Evolutionary conservation across 2,888 invertebrate genomes (phyloP).

Genomic region (Agonopterix heracliana): DNA sequence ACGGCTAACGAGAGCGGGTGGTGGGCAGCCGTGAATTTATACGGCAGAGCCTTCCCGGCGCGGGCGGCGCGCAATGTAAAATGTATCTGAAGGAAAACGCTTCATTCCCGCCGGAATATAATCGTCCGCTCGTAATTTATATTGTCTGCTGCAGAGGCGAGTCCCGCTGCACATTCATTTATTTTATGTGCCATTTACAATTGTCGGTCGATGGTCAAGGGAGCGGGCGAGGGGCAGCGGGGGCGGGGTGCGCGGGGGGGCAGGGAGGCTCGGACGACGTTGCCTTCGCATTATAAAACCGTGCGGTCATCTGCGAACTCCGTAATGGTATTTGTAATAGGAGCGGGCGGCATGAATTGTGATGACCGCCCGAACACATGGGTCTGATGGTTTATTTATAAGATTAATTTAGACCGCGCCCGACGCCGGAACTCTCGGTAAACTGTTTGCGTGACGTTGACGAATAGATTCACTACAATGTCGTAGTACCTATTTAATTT

Average conservation of each 20-base stretch:
- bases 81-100: constrained; percentile 71
- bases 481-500: background rate
- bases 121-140: constrained; percentile 78
- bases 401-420: constrained; percentile 20
- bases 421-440: constrained; percentile 18
- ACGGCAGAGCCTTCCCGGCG: constrained; percentile 27
- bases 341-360: constrained; percentile 59
- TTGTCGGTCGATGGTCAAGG: constrained; percentile 78
- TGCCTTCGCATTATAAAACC: constrained; percentile 76
- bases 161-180: constrained; percentile 78
- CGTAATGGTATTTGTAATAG: constrained; percentile 73
- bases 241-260: constrained; percentile 35
- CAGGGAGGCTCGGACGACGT: constrained; percentile 45
- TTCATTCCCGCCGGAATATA: constrained; percentile 76
- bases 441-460: constrained; percentile 11
- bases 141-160: constrained; percentile 78
- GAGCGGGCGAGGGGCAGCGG: constrained; percentile 46
- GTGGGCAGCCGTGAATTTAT: constrained; percentile 21
- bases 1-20: constrained; percentile 50
- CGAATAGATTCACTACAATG: background rate
- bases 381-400: constrained; percentile 62
- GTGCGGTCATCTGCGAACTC: constrained; percentile 75
- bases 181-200: constrained; percentile 79
- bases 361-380: constrained; percentile 53
- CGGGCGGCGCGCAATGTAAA: constrained; percentile 48